A percentile compares a stretch with the other conserved stretches of the same genome.
phyloP scores from a whole-genome alignment of 2,888 invertebrate species.

The Halocaridina rubra region DNA sequence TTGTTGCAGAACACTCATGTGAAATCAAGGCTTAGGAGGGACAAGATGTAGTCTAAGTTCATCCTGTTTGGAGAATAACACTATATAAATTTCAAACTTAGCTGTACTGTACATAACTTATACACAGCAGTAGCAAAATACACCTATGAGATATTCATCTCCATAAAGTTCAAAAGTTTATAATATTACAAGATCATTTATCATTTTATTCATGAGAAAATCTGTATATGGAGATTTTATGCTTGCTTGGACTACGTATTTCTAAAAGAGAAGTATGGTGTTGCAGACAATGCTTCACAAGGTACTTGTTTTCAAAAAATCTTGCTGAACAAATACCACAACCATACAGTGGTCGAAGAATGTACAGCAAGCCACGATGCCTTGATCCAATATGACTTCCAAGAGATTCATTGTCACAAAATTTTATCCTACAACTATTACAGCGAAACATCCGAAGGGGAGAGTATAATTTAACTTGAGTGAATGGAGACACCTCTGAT shows the following conservation, averaged over 20 bases:
- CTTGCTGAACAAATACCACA: conserved; percentile 61
- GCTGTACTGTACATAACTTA: conserved; percentile 4
- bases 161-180: not conserved
- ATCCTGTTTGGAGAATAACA: not conserved
- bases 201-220: conserved; percentile 34
- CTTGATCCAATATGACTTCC: conserved; percentile 47
- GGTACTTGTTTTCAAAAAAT: conserved; percentile 61
- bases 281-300: conserved; percentile 61
- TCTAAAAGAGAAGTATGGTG: conserved; percentile 61
- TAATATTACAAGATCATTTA: not conserved
- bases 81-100: not conserved
- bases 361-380: conserved; percentile 52
- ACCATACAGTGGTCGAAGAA: conserved; percentile 59
- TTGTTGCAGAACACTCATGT: no score
- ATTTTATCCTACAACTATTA: conserved; percentile 57
- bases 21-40: no score
- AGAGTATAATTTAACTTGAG: conserved; percentile 56
- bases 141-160: not conserved
- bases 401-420: conserved; percentile 60
- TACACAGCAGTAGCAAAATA: not conserved
- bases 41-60: not conserved
- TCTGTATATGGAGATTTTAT: conserved; percentile 54
- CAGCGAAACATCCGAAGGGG: conserved; percentile 62
- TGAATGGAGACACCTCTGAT: conserved; percentile 33
- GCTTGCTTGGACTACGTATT: conserved; percentile 51